Base-by-base conservation (phyloP, 2,888 invertebrate genomes). In the Smittia aterrima region DNA sequence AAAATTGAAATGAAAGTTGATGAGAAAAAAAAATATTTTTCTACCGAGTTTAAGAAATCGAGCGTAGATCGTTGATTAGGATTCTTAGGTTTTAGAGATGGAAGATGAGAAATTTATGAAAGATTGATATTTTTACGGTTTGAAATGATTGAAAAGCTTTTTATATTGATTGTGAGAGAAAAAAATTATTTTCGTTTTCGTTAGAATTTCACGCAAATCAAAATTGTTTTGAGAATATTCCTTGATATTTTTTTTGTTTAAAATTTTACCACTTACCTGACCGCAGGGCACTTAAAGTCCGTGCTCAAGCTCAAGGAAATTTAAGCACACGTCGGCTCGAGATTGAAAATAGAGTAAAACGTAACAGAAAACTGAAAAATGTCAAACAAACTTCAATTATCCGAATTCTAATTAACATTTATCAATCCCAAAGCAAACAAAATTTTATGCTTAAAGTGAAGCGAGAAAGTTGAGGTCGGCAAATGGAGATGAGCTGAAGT, bases 11-110 rank as follows among this genome's bases (percentile, higher is more conserved):
- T n/a, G n/a, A 32, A 3, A 32, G 9, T 32, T 32, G 32, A 32
- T 6, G 47, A 47, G 47, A 47, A 9, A 32, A 32, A 47, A n/a
- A 47, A 47, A 47, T 47, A 47, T 47, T 47, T 47, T 47, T 2
- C 47, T 47, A 47, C 47, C 13, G 11, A 47, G 47, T 11, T 47
- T 47, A 11, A 32, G 32, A 32, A 32, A 16, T 47, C n/a, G 47
- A 32, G 32, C 47, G 47, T 47, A 47, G 47, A 47, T 47, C 47
- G 47, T 47, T 47, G 47, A 47, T 47, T 47, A 47, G 47, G 47
- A 47, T 47, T n/a, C 47, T 13, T 47, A 47, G 47, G 2, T 2
- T 47, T 32, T 32, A 32, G n/a, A 11, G 47, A 47, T n/a, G 4
- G 47, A 47, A 47, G 47, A n/a, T n/a, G n/a, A n/a, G 47, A 47